Evolutionary conservation across 1,140 invertebrate genomes (phyloP).

Genomic region (Meloidogyne exigua): DNA sequence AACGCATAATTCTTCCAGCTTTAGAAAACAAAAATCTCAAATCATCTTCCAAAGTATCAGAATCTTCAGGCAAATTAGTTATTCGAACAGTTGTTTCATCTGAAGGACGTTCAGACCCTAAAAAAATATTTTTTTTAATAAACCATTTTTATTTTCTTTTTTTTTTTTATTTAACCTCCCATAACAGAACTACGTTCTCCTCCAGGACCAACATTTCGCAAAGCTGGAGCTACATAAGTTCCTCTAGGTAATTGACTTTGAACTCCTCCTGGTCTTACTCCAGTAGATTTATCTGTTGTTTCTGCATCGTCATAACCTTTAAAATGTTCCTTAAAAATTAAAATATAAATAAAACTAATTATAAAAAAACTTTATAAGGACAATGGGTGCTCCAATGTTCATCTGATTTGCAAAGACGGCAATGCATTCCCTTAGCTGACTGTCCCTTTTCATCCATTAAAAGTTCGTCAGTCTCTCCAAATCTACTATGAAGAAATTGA

Average conservation of each 20-base stretch:
- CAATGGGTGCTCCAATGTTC: constrained; percentile 62
- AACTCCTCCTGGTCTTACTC: not conserved
- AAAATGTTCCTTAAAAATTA: constrained; percentile 49
- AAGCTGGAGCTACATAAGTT: constrained; percentile 49
- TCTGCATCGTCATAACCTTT: constrained; percentile 41
- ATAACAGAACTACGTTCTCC: not conserved
- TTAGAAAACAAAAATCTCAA: constrained; percentile 89
- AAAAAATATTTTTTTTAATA: too few species aligned
- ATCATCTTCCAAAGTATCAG: constrained; percentile 77
- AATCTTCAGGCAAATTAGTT: constrained; percentile 93
- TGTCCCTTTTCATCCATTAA: constrained; percentile 21
- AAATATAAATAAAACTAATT: constrained; percentile 16
- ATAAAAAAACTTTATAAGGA: constrained; percentile 56
- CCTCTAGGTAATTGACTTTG: constrained; percentile 11
- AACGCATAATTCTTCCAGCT: constrained; percentile 81
- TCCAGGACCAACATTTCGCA: constrained; percentile 31
- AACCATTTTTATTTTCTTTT: not conserved
- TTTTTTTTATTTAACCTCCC: constrained; percentile 4
- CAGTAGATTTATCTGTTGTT: constrained; percentile 27
- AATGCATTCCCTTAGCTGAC: constrained; percentile 46
- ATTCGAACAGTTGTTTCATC: constrained; percentile 86
- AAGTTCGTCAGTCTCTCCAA: constrained; percentile 53
- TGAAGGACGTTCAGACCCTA: constrained; percentile 49
- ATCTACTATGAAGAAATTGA: constrained; percentile 69
- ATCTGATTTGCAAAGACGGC: constrained; percentile 61